These are phyloP conservation scores for Habroteleia sp. DNA, from an alignment of 2,888 invertebrate species.

Conservation along the genomic window DNA sequence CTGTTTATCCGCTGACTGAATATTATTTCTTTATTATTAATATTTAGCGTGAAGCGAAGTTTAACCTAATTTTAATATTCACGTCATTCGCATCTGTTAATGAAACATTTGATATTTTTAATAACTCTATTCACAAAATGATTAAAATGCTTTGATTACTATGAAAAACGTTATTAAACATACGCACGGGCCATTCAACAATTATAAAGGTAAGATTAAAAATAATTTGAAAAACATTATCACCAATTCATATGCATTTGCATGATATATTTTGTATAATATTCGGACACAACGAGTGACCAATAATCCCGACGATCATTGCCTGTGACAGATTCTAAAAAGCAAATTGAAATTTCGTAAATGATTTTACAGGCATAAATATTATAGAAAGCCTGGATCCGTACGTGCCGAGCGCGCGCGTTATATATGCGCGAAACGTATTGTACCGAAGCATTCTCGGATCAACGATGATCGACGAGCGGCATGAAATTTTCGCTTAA, in stretches of 20 bases:
- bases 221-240: too few relatives aligned
- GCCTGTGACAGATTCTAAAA: constrained; percentile 34
- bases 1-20: too few relatives aligned
- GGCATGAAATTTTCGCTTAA: constrained; percentile 60
- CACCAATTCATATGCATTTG: not conserved
- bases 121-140: too few relatives aligned
- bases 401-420: not conserved
- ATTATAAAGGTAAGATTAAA: too few relatives aligned
- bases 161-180: too few relatives aligned
- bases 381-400: constrained; percentile 24
- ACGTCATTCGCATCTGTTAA: too few relatives aligned
- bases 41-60: too few relatives aligned
- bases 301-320: constrained; percentile 22
- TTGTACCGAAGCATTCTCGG: constrained; percentile 52
- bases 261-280: not conserved
- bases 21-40: too few relatives aligned
- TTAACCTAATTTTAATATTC: too few relatives aligned
- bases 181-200: too few relatives aligned
- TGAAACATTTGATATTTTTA: too few relatives aligned
- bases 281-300: constrained; percentile 5
- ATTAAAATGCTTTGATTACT: too few relatives aligned
- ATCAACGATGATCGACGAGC: constrained; percentile 61
- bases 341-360: constrained; percentile 38
- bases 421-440: constrained; percentile 36
- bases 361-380: constrained; percentile 36